These are phyloP conservation scores for Nematostella vectensis DNA, from an alignment of 92 coral and sea anemone species.

Conservation along the genomic window DNA sequence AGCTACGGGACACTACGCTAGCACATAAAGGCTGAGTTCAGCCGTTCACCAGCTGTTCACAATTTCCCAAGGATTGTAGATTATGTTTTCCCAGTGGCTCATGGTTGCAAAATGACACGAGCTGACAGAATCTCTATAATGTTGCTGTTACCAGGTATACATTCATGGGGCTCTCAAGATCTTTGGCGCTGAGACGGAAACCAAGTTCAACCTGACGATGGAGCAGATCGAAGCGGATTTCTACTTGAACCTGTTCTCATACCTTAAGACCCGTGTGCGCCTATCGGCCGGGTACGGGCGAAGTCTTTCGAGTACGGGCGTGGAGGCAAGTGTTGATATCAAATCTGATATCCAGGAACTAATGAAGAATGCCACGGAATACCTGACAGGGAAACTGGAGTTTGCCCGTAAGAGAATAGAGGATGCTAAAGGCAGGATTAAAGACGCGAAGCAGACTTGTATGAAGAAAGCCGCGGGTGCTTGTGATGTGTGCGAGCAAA, in stretches of 20 bases:
- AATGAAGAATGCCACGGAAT: constrained; percentile 27
- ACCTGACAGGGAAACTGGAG: constrained; percentile 20
- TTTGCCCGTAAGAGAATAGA: constrained; percentile 39
- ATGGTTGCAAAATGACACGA: too few relatives aligned
- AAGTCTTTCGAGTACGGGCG: constrained; percentile 29
- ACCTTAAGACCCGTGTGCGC: constrained; percentile 30
- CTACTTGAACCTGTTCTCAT: constrained; percentile 33
- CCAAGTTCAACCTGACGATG: constrained; percentile 34
- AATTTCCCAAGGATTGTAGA: too few relatives aligned
- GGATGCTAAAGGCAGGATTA: constrained; percentile 19
- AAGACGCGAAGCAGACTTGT: constrained; percentile 40
- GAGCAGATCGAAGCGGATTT: constrained; percentile 50
- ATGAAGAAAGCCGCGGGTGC: constrained; percentile 37
- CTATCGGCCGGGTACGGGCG: constrained; percentile 36
- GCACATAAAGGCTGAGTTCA: too few relatives aligned
- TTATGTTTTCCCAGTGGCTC: too few relatives aligned
- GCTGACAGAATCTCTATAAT: too few relatives aligned
- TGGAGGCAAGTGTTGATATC: constrained; percentile 26
- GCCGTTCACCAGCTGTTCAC: too few relatives aligned
- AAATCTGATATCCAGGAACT: constrained; percentile 40
- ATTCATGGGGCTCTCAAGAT: constrained; percentile 48
- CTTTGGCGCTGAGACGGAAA: constrained; percentile 44
- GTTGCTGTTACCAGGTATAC: constrained; percentile 22
- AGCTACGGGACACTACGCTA: too few relatives aligned
- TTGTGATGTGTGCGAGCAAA: constrained; percentile 32